Base-by-base conservation (phyloP, 2,797 vertebrate species). In the Lates japonicus region DNA sequence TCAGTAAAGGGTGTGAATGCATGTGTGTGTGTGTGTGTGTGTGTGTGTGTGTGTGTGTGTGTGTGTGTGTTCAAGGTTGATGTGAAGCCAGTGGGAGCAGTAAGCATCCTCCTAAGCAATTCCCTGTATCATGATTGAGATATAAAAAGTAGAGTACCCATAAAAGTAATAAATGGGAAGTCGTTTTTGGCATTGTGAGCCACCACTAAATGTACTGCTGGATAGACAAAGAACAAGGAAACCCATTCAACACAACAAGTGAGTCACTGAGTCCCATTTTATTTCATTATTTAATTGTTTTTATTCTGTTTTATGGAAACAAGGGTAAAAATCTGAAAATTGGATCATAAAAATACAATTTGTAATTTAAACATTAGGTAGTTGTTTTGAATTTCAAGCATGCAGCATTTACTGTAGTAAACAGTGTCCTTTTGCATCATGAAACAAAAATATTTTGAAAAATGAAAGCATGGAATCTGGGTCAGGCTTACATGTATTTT, bases 161-260 rank as follows among this genome's bases (percentile, higher is more conserved):
- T 84, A 74, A 81, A 81, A 74, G 70, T 81, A 69, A 80, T 67
- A 78, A 78, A 79, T 48, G 67, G 51, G 59, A 76, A 58, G 42
- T 70, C 17, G 37, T 75, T 52, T 78, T 63, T 60, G 25, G 41
- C 42, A 19, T 54, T 58, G 13, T 33, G 25, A 70, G 59, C 55
- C 2, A n/a, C 42, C 16, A 44, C 37, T 64, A 25, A 74, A 67
- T 35, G 54, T 55, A 20, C 66, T 58, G 55, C 49, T 29, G 67
- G 22, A 7, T 60, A 37, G 44, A 59, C 20, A 52, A 73, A 60
- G 7, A 75, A 55, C 58, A 20, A 58, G 17, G 29, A 10, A 65
- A 42, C 5, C 48, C 16, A 42, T 49, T 37, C 48, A 58, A 35
- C 31, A 29, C 39, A 87, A 76, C 22, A 60, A 54, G 19, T 31